A percentile compares a stretch with the other conserved stretches of the same genome.
These are phyloP conservation scores for Papilio elwesi DNA, from an alignment of 2,888 invertebrate species.

Conservation along the genomic window DNA sequence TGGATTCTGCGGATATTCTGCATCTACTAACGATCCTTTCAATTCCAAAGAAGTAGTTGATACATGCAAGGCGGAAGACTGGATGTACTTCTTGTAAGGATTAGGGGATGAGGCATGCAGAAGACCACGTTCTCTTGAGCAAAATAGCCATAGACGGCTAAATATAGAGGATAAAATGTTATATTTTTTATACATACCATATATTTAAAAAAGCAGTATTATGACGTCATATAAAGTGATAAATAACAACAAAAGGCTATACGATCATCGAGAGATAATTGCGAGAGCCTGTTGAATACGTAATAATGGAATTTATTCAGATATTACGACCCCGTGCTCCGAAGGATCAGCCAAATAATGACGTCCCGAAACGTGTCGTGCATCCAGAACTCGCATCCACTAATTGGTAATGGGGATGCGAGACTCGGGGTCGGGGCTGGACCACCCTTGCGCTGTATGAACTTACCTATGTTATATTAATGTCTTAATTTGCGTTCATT, in stretches of 20 bases:
- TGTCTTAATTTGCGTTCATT: constrained; percentile 5
- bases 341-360: constrained; percentile 5
- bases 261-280: constrained; percentile 1
- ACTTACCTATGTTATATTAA: constrained; percentile 3
- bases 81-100: too few species aligned
- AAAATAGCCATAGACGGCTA: background rate
- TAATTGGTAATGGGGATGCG: constrained; percentile 30
- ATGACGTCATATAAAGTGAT: background rate
- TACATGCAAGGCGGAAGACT: too few species aligned
- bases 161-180: too few species aligned
- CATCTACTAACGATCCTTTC: too few species aligned
- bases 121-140: too few species aligned
- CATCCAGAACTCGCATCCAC: constrained; percentile 20
- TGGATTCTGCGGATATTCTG: too few species aligned
- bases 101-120: too few species aligned
- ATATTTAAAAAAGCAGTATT: background rate
- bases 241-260: background rate
- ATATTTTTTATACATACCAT: too few species aligned
- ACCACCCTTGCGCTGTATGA: constrained; percentile 2
- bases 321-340: background rate
- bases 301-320: constrained; percentile 14
- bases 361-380: constrained; percentile 13
- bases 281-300: background rate
- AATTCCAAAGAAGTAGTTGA: too few species aligned
- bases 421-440: background rate